Base-by-base conservation (phyloP, 2,797 vertebrate genomes). In the Esox masquinongy region DNA sequence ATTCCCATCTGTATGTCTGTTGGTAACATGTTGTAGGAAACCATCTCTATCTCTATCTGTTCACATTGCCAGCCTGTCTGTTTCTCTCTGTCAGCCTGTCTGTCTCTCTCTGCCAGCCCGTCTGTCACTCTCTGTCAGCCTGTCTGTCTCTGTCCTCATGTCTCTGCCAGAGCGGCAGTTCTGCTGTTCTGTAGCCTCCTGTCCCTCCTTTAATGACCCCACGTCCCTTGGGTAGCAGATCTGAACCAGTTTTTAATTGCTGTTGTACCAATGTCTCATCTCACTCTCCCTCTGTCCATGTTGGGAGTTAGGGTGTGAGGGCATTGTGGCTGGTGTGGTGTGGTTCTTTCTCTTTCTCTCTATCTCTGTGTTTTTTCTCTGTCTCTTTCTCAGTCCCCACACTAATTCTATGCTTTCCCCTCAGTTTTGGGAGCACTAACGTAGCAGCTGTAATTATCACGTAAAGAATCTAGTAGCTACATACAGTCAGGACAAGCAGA, bases 121-220 rank as follows among this genome's bases (percentile, higher is more conserved):
- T 31, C 29, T 31, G 29, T 31, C 29, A 1, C 29, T 31, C 29
- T 31, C 29, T 31, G 29, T 31, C 29, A 31, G 29, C 29, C 3
- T 31, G 29, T 31, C 29, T 31, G 29, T 31, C 29, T 31, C 22
- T 59, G 5, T 59, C 19, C 29, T 31, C 29, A 31, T 63, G 24
- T 63, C 59, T 63, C n/a, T 63, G 59, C 24, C 59, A 63, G 59
- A 7, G 2, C 12, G 22, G 50, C 50, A n/a, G 16, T 53, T 15
- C 17, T 19, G 17, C 17, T 7, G 17, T 7, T 53, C 19, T 63
- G 24, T 26, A 24, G 59, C 24, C 59, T 63, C 1, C 22, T 50
- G 43, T 67, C 74, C n/a, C 74, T 75, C 43, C 59, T 70, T 70
- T 56, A 70, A 47, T 36, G 34, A 53, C 68, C 17, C 17, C 51